Evolutionary conservation across 2,797 vertebrate genomes (phyloP).

Genomic region (Takifugu ocellatus): DNA sequence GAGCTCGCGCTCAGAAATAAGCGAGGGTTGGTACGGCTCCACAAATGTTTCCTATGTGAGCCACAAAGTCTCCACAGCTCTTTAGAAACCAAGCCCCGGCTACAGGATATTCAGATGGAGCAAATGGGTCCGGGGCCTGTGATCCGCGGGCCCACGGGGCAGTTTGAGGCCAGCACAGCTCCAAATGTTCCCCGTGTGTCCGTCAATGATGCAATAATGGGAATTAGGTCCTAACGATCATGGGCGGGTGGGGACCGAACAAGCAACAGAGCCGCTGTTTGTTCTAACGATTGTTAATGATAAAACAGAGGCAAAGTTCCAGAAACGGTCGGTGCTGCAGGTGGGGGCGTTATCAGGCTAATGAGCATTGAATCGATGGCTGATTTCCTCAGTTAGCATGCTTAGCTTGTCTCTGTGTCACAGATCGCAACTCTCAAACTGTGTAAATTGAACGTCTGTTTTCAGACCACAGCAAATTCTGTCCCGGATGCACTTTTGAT

Average conservation of each 20-base stretch:
- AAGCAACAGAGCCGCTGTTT: slow-evolving; percentile 83
- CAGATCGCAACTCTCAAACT: background rate
- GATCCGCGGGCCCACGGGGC: slow-evolving; percentile 75
- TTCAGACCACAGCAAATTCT: background rate
- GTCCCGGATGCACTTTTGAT: slow-evolving; percentile 35
- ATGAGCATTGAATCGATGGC: slow-evolving; percentile 84
- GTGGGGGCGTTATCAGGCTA: slow-evolving; percentile 77
- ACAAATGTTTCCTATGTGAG: slow-evolving; percentile 2
- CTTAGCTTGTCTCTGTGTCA: slow-evolving; percentile 20
- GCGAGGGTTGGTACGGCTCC: background rate
- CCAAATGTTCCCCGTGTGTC: slow-evolving; percentile 85
- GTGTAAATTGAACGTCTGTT: no score
- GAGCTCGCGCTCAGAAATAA: background rate
- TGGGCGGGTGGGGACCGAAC: slow-evolving; percentile 76
- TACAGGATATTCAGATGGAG: slow-evolving; percentile 24
- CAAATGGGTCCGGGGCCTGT: slow-evolving; percentile 22
- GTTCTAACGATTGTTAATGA: slow-evolving; percentile 80
- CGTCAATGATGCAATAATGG: slow-evolving; percentile 94
- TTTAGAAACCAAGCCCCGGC: slow-evolving; percentile 82
- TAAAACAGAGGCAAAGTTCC: slow-evolving; percentile 78
- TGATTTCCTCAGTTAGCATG: slow-evolving; percentile 29
- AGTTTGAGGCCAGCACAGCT: slow-evolving; percentile 88
- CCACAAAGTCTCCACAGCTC: slow-evolving; percentile 66
- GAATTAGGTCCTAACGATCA: slow-evolving; percentile 94
- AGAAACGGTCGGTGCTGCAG: slow-evolving; percentile 75